These are phyloP conservation scores for Parasteatoda tepidariorum DNA, from an alignment of 1,140 invertebrate species.

Conservation along the genomic window DNA sequence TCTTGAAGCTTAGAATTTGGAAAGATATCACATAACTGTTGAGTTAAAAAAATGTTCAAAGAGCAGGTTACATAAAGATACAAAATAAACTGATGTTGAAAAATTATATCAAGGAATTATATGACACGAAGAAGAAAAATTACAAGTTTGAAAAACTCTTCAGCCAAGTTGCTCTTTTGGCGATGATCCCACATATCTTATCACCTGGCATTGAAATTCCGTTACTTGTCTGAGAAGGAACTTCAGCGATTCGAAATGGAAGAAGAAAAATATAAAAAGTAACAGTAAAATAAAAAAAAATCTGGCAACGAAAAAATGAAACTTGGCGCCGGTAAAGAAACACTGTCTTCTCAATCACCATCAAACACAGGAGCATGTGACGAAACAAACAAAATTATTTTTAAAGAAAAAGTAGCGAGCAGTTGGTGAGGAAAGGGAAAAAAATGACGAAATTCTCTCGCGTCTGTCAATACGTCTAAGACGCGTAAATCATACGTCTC, in stretches of 20 bases:
- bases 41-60: too few species aligned
- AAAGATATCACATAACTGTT: too few species aligned
- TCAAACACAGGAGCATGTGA: constrained; percentile 13
- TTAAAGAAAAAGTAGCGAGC: too few species aligned
- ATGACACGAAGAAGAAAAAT: too few species aligned
- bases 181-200: constrained; percentile 37
- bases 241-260: constrained; percentile 2
- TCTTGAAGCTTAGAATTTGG: too few species aligned
- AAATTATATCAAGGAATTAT: too few species aligned
- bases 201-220: constrained; percentile 51
- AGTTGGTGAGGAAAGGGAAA: neutral
- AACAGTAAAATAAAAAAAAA: too few species aligned
- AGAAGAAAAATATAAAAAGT: too few species aligned
- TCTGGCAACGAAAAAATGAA: constrained; percentile 3
- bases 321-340: constrained; percentile 29
- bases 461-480: constrained; percentile 25
- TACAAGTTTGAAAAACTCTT: neutral
- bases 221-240: neutral
- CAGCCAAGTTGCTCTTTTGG: constrained; percentile 13
- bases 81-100: too few species aligned
- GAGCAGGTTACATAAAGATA: too few species aligned
- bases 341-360: constrained; percentile 25
- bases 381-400: constrained; percentile 19
- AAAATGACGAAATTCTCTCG: neutral
- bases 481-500: constrained; percentile 24